Percentiles rank a stretch among this genome's conserved stretches.
Conservation (phyloP, 1,140 invertebrate genomes). For the Apis florea region DNA sequence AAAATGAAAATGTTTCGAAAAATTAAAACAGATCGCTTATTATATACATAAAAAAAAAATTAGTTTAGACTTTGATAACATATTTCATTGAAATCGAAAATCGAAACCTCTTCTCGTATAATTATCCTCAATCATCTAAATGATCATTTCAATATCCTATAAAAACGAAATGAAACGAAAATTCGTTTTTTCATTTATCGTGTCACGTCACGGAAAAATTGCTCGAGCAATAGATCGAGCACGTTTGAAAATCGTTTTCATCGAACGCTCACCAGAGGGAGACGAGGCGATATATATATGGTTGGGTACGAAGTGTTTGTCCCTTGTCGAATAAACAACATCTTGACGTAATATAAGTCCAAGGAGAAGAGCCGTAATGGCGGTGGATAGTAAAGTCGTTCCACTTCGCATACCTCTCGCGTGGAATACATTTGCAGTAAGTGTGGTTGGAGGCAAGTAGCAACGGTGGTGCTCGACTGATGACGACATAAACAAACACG, state of each 20-base stretch:
- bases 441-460: conserved; percentile 50
- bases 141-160: no score
- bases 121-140: no score
- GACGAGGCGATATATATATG: not conserved
- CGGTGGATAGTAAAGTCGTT: conserved; percentile 55
- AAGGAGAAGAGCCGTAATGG: conserved; percentile 33
- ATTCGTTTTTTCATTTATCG: not conserved
- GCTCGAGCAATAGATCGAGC: not conserved
- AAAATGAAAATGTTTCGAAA: no score
- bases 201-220: not conserved
- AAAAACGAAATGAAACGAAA: not conserved
- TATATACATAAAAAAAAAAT: no score
- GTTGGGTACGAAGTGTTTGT: conserved; percentile 17
- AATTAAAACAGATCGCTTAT: no score
- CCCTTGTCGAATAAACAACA: conserved; percentile 48
- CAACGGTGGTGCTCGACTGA: conserved; percentile 50
- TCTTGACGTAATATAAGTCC: conserved; percentile 50
- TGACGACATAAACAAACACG: conserved; percentile 63
- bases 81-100: no score
- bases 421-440: conserved; percentile 51
- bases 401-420: conserved; percentile 44
- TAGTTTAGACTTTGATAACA: no score
- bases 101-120: no score
- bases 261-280: not conserved
- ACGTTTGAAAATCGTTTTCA: not conserved